A percentile compares a stretch with the other conserved stretches of the same genome.
phyloP scores from a whole-genome alignment of 1,140 invertebrate genomes.

The Ceratosolen fusciceps region DNA sequence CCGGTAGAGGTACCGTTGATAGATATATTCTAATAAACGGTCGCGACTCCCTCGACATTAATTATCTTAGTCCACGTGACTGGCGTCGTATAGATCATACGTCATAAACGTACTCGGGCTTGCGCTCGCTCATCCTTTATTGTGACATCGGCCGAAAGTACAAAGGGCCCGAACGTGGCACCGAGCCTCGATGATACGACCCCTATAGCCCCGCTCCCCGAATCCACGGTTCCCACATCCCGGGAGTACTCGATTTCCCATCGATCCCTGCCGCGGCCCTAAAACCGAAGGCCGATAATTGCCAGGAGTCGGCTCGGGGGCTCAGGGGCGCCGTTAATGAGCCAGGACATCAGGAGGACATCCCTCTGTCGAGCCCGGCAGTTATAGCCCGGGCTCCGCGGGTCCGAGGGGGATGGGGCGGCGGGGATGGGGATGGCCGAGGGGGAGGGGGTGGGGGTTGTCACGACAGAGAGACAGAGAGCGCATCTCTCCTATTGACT shows the following conservation, averaged over 20 bases:
- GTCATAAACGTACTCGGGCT: neutral
- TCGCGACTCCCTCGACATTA: neutral
- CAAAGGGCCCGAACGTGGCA: neutral
- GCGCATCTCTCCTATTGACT: conserved; percentile 30
- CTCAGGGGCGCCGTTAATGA: conserved; percentile 18
- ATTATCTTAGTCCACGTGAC: neutral
- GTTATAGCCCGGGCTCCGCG: too few relatives aligned
- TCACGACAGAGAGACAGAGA: neutral
- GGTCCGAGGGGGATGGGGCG: too few relatives aligned
- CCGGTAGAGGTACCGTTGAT: neutral
- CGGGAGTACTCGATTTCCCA: neutral
- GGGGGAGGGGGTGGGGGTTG: too few relatives aligned
- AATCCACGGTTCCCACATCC: neutral
- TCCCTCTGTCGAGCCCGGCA: too few relatives aligned
- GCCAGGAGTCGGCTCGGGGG: neutral
- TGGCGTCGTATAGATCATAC: neutral
- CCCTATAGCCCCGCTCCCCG: neutral
- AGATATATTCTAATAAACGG: too few relatives aligned
- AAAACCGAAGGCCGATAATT: conserved; percentile 27
- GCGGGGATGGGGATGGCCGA: too few relatives aligned
- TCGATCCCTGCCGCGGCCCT: neutral
- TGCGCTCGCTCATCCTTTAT: neutral
- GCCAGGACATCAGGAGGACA: conserved; percentile 11
- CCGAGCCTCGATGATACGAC: too few relatives aligned
- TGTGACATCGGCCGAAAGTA: neutral